Evolutionary conservation across 2,113 vertebrate genomes (phyloP).

Genomic region (Dicaeum eximium): DNA sequence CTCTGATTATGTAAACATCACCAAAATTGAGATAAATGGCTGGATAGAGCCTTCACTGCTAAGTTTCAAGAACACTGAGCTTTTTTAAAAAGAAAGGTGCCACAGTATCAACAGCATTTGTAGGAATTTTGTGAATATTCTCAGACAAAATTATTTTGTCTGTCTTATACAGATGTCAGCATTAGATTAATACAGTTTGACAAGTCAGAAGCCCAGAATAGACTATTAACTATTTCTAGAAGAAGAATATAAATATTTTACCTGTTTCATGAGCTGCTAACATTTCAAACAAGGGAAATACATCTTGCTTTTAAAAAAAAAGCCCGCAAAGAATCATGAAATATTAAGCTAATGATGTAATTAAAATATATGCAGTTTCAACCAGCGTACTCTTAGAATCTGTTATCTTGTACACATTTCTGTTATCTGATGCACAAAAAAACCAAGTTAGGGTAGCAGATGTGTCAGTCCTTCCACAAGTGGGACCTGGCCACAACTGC

Average conservation of each 20-base stretch:
- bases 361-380: background rate
- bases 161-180: background rate
- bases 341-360: background rate
- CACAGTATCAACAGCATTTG: background rate
- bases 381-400: background rate
- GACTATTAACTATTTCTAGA: background rate
- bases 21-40: background rate
- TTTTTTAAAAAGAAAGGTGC: background rate
- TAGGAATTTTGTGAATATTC: background rate
- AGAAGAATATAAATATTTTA: background rate
- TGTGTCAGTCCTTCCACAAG: background rate
- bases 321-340: background rate
- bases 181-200: background rate
- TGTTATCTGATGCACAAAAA: background rate
- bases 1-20: background rate
- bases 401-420: background rate
- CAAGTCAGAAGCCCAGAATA: background rate
- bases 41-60: background rate
- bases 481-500: background rate
- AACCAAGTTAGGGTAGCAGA: background rate
- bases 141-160: background rate
- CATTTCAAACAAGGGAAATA: background rate
- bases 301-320: background rate
- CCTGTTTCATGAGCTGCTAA: background rate
- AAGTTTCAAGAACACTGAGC: background rate